phyloP scores from a whole-genome alignment of 2,888 invertebrate genomes.

The Heteromurus nitidus region DNA sequence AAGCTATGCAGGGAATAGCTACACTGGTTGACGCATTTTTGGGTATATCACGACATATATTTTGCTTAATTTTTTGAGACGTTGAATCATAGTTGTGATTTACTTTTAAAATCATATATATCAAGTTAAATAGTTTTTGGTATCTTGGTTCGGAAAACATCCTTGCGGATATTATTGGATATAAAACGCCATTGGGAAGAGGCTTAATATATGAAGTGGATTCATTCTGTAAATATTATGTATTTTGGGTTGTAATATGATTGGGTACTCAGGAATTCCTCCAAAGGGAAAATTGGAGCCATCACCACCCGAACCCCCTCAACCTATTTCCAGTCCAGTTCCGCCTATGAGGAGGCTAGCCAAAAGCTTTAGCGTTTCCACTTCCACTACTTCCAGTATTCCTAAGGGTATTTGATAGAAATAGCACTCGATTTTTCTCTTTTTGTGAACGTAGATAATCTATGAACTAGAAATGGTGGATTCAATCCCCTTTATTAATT shows the following conservation, averaged over 20 bases:
- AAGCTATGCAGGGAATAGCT: constrained; percentile 94
- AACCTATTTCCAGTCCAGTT: constrained; percentile 73
- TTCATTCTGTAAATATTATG: constrained; percentile 44
- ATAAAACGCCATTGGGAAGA: constrained; percentile 34
- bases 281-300: constrained; percentile 60
- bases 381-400: constrained; percentile 81
- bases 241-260: constrained; percentile 47
- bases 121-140: background rate
- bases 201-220: constrained; percentile 41
- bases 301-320: constrained; percentile 59
- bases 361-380: constrained; percentile 92
- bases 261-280: constrained; percentile 71
- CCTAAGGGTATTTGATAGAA: constrained; percentile 78
- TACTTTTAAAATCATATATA: constrained; percentile 11
- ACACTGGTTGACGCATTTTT: constrained; percentile 96
- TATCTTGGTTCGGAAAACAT: background rate
- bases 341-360: constrained; percentile 91
- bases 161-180: constrained; percentile 23
- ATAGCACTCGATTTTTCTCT: constrained; percentile 23
- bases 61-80: background rate
- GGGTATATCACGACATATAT: constrained; percentile 85
- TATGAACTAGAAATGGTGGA: too few relatives aligned
- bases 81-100: background rate
- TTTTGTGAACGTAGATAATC: background rate
- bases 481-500: background rate